Evolutionary conservation across 2,888 invertebrate species (phyloP).

Genomic region (Callyntrura guangdongensis): DNA sequence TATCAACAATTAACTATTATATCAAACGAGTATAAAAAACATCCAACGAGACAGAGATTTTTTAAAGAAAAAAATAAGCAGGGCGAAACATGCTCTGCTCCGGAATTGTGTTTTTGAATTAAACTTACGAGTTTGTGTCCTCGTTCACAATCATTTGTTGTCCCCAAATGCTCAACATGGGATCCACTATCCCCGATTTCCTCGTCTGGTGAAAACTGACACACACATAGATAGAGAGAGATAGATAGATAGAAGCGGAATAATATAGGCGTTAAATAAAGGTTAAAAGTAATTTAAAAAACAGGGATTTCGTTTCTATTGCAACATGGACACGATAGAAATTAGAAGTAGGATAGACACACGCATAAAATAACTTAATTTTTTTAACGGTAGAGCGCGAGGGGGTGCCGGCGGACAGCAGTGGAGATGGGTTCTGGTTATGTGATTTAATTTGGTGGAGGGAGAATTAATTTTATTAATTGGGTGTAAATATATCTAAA

Average conservation of each 20-base stretch:
- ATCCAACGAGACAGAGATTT: not conserved
- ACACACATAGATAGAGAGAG: constrained; percentile 76
- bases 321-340: constrained; percentile 53
- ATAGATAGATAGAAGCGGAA: constrained; percentile 71
- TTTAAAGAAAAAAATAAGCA: constrained; percentile 58
- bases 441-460: too few species aligned
- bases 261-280: constrained; percentile 61
- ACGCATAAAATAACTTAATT: not conserved
- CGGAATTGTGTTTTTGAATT: constrained; percentile 29
- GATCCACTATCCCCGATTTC: constrained; percentile 99
- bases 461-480: too few species aligned
- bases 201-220: constrained; percentile 88
- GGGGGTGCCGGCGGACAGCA: constrained; percentile 42
- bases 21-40: not conserved
- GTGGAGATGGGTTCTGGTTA: too few species aligned
- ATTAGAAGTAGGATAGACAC: constrained; percentile 4
- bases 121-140: constrained; percentile 98
- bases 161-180: constrained; percentile 99
- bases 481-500: too few species aligned
- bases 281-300: too few species aligned
- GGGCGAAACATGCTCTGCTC: constrained; percentile 82
- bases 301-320: constrained; percentile 19
- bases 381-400: not conserved
- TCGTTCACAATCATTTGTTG: constrained; percentile 99
- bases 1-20: too few species aligned